phyloP scores from a whole-genome alignment of 2,888 invertebrate species.

The Pogonocherus hispidulus region DNA sequence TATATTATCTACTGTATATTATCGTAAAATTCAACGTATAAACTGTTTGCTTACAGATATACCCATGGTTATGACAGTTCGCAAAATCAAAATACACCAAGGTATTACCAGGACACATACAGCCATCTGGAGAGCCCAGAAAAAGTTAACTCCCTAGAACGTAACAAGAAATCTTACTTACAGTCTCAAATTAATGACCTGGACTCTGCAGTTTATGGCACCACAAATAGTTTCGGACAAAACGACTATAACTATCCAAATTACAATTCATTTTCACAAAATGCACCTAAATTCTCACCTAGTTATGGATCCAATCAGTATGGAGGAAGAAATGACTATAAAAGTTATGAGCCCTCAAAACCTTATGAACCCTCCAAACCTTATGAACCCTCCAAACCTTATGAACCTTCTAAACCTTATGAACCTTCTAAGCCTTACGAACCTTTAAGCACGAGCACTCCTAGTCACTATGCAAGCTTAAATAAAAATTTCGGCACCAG shows the following conservation, averaged over 20 bases:
- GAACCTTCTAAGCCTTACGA: constrained; percentile 37
- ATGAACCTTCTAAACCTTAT: constrained; percentile 20
- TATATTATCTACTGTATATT: too few relatives aligned
- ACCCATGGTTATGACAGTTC: constrained; percentile 53
- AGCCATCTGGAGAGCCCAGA: constrained; percentile 67
- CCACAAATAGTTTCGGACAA: constrained; percentile 60
- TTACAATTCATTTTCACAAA: constrained; percentile 56
- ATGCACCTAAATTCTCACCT: constrained; percentile 54
- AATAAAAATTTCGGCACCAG: constrained; percentile 44
- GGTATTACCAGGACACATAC: constrained; percentile 62
- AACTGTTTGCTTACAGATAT: constrained; percentile 46
- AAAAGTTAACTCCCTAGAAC: constrained; percentile 66
- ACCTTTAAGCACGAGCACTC: constrained; percentile 32
- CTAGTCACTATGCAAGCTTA: constrained; percentile 40
- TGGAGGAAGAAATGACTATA: neutral
- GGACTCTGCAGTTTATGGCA: constrained; percentile 63
- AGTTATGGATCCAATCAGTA: constrained; percentile 24
- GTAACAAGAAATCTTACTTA: constrained; percentile 59
- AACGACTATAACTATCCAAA: constrained; percentile 45
- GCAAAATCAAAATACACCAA: constrained; percentile 51
- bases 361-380: constrained; percentile 19
- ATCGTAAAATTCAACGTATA: too few relatives aligned
- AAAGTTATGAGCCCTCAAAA: constrained; percentile 2
- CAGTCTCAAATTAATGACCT: constrained; percentile 63
- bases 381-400: constrained; percentile 1